Evolutionary conservation across 2,113 vertebrate species (phyloP).

Genomic region (Caranx ignobilis): DNA sequence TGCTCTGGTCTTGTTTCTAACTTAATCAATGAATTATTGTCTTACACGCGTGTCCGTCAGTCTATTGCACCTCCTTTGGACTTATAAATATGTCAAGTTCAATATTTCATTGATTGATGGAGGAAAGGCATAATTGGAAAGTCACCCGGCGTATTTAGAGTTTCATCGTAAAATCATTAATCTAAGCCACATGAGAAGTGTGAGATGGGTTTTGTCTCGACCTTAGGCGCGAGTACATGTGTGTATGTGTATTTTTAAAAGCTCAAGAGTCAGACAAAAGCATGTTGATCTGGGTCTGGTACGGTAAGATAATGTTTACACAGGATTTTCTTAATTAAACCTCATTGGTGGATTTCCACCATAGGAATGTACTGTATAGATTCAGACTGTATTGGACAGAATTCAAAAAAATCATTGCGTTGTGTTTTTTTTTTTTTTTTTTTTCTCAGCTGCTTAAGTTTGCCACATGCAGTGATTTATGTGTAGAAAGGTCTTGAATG

Average conservation of each 20-base stretch:
- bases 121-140: constrained; percentile 52
- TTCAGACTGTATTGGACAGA: constrained; percentile 45
- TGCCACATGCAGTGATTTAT: constrained; percentile 76
- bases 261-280: constrained; percentile 13
- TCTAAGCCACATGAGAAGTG: constrained; percentile 50
- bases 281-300: constrained; percentile 23
- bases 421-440: constrained; percentile 54
- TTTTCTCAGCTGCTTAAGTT: constrained; percentile 63
- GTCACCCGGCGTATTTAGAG: constrained; percentile 47
- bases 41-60: constrained; percentile 64
- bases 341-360: constrained; percentile 17
- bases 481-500: constrained; percentile 69
- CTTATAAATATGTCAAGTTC: constrained; percentile 76
- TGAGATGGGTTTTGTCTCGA: constrained; percentile 1
- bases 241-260: constrained; percentile 18
- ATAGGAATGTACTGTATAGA: constrained; percentile 43
- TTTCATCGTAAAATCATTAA: constrained; percentile 55
- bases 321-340: constrained; percentile 44
- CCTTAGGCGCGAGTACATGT: background rate
- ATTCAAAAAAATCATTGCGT: constrained; percentile 45
- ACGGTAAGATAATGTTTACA: constrained; percentile 31
- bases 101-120: constrained; percentile 67
- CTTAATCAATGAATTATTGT: constrained; percentile 75
- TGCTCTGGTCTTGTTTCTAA: constrained; percentile 60
- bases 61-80: constrained; percentile 55